Conservation (phyloP, 1,140 invertebrate genomes). For the Latrodectus geometricus region DNA sequence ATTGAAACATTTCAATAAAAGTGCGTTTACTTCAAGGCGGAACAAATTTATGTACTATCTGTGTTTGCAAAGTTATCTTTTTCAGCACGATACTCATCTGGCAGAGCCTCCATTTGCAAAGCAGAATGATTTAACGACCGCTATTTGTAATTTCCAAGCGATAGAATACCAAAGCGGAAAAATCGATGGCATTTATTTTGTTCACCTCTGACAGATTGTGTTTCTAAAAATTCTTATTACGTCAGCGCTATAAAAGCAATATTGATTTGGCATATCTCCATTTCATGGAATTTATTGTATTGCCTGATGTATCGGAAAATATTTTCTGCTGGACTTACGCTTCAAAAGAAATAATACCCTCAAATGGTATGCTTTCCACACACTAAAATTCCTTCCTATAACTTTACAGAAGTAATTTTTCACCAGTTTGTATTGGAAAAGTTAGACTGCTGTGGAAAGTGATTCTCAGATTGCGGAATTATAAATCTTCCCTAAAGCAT, state of each 20-base stretch:
- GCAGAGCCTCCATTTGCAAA: not conserved
- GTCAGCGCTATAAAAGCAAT: not conserved
- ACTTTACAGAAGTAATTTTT: no score
- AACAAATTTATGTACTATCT: not conserved
- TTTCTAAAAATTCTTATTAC: not conserved
- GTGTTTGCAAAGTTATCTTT: not conserved
- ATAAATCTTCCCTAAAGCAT: no score
- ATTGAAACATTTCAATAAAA: no score
- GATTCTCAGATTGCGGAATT: no score
- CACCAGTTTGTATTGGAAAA: no score
- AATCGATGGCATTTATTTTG: not conserved
- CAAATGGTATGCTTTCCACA: no score
- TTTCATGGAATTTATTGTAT: not conserved
- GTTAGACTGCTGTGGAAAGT: no score
- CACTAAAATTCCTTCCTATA: no score
- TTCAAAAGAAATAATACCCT: not conserved
- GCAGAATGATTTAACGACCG: not conserved
- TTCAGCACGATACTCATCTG: not conserved
- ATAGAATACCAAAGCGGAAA: not conserved
- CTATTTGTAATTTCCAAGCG: not conserved
- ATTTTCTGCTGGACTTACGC: not conserved
- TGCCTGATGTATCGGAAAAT: not conserved
- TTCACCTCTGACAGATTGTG: not conserved
- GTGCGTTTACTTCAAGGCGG: not conserved
- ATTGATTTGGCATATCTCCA: conserved; percentile 1